phyloP scores from a whole-genome alignment of 2,888 invertebrate genomes.

The Sisyra nigra region DNA sequence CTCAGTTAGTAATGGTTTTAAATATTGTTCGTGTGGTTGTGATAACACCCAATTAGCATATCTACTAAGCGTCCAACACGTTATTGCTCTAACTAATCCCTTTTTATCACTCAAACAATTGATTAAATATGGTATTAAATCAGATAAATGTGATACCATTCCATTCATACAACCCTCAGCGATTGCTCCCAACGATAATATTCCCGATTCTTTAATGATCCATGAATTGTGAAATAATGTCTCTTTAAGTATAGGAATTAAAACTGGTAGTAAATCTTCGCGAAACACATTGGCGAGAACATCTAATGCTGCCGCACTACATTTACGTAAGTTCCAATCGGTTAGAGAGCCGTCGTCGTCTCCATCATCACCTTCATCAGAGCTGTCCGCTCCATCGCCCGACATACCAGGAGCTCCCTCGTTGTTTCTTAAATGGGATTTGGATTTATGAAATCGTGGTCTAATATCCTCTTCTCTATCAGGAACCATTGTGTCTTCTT shows the following conservation, averaged over 20 bases:
- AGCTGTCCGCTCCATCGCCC: constrained; percentile 30
- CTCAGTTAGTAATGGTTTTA: constrained; percentile 54
- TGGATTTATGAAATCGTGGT: constrained; percentile 88
- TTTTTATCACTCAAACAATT: constrained; percentile 47
- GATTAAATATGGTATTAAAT: constrained; percentile 51
- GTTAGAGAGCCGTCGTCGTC: constrained; percentile 75
- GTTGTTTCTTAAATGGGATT: constrained; percentile 49
- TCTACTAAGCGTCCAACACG: constrained; percentile 62
- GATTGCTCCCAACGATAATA: constrained; percentile 60
- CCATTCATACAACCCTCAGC: constrained; percentile 42
- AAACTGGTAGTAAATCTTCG: constrained; percentile 79
- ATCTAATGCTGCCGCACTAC: constrained; percentile 95
- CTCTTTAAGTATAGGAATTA: constrained; percentile 90
- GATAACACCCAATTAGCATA: constrained; percentile 59
- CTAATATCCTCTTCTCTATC: constrained; percentile 93
- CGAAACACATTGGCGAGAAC: constrained; percentile 92
- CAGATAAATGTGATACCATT: constrained; percentile 49
- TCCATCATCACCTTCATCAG: constrained; percentile 36
- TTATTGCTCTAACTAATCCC: constrained; percentile 55
- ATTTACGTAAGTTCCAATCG: constrained; percentile 97
- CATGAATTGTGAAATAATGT: constrained; percentile 87
- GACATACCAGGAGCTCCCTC: not conserved
- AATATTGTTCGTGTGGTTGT: constrained; percentile 43
- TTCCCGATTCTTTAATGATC: constrained; percentile 91
- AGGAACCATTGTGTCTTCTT: constrained; percentile 90